These are phyloP conservation scores for Nycticryphes semicollaris DNA, from an alignment of 2,113 vertebrate genomes.

Conservation along the genomic window DNA sequence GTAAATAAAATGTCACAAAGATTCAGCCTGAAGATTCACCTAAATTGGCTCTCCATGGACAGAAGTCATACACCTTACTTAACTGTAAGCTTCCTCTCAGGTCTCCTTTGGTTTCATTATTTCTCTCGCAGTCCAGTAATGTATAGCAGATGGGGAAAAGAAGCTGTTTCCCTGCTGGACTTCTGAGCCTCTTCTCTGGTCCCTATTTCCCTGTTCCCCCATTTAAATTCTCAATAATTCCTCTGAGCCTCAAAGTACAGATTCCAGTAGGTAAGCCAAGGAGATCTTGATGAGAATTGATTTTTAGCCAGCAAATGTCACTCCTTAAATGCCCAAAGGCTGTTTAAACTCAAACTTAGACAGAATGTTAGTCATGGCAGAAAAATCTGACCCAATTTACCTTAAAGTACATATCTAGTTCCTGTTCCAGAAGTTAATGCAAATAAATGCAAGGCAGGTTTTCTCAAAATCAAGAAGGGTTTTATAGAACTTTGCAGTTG, in stretches of 20 bases:
- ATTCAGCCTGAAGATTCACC: not conserved
- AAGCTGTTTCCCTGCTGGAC: not conserved
- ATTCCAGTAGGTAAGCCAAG: not conserved
- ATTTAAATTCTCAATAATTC: slow-evolving; percentile 26
- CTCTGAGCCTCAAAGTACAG: slow-evolving; percentile 3
- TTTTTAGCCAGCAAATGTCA: slow-evolving; percentile 48
- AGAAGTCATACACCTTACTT: not conserved
- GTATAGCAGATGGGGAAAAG: not conserved
- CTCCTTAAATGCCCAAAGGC: slow-evolving; percentile 31
- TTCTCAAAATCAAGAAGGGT: not conserved
- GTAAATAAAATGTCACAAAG: not conserved
- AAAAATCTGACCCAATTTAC: slow-evolving; percentile 1
- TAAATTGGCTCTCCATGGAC: slow-evolving; percentile 32
- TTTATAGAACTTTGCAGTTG: not conserved
- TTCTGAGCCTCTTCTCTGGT: not conserved
- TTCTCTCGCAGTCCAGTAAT: not conserved
- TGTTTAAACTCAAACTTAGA: slow-evolving; percentile 25
- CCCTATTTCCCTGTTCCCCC: not conserved
- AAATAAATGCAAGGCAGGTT: not conserved
- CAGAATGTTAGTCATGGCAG: not conserved
- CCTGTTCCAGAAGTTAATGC: not conserved
- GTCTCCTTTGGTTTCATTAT: slow-evolving; percentile 51
- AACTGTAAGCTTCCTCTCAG: not conserved
- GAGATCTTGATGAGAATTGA: slow-evolving; percentile 53
- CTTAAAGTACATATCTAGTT: not conserved